phyloP scores from a whole-genome alignment of 2,797 vertebrate species.

The Mastacembelus armatus region DNA sequence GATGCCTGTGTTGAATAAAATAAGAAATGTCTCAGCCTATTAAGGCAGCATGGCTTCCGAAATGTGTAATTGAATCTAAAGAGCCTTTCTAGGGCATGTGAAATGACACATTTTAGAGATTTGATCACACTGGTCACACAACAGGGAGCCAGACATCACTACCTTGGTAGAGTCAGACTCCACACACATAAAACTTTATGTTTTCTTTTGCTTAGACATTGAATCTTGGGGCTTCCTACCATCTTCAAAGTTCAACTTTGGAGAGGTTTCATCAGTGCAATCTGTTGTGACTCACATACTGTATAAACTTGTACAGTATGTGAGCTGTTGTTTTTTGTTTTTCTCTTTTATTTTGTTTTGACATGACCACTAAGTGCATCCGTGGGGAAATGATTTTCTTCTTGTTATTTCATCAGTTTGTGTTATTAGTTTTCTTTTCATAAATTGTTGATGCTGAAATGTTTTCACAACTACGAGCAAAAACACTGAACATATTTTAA shows the following conservation, averaged over 20 bases:
- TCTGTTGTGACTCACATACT: too few relatives aligned
- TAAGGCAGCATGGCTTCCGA: slow-evolving; percentile 12
- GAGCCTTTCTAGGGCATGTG: slow-evolving; percentile 20
- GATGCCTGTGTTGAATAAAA: slow-evolving; percentile 40
- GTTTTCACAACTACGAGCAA: slow-evolving; percentile 3
- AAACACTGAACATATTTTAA: slow-evolving; percentile 6
- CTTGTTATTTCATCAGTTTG: slow-evolving; percentile 8
- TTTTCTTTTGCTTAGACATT: neutral
- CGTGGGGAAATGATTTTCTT: slow-evolving; percentile 4
- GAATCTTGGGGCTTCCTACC: neutral
- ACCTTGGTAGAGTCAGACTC: neutral
- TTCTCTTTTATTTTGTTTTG: neutral
- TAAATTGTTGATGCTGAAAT: neutral
- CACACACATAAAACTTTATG: neutral
- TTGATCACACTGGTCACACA: slow-evolving; percentile 34
- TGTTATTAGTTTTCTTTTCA: slow-evolving; percentile 16
- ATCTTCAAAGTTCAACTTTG: too few relatives aligned
- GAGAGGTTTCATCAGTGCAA: neutral
- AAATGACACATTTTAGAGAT: slow-evolving; percentile 9
- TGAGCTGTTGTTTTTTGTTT: too few relatives aligned
- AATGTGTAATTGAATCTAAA: slow-evolving; percentile 24
- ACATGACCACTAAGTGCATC: neutral
- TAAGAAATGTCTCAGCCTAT: slow-evolving; percentile 30
- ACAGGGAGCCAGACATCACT: neutral
- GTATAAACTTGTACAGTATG: too few relatives aligned